phyloP scores from a whole-genome alignment of 2,797 vertebrate species.

The Pangasius sanitwongsei region DNA sequence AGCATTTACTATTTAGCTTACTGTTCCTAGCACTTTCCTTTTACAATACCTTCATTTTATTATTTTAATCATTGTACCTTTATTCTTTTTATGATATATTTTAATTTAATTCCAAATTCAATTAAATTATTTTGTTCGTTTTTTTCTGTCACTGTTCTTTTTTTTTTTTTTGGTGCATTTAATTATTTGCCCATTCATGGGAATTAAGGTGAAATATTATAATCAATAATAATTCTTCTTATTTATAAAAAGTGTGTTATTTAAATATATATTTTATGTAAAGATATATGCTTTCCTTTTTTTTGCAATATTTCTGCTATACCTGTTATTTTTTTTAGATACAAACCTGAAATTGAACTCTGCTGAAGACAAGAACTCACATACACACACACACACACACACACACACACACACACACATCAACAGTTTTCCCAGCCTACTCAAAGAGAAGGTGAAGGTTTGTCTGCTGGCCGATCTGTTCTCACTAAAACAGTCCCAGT shows the following conservation, averaged over 20 bases:
- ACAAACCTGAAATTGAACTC: not conserved
- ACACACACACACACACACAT: not conserved
- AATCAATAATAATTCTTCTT: not conserved
- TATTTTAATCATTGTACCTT: not conserved
- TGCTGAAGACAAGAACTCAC: not conserved
- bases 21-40: no score
- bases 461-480: conserved; percentile 40
- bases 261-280: not conserved
- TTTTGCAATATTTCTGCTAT: not conserved
- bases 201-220: not conserved
- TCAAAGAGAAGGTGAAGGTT: conserved; percentile 36
- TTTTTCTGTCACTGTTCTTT: no score
- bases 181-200: not conserved
- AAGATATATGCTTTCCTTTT: not conserved
- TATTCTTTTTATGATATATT: not conserved
- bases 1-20: no score
- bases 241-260: not conserved
- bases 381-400: not conserved
- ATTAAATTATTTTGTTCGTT: not conserved
- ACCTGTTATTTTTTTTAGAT: not conserved
- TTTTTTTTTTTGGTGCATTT: not conserved
- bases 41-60: no score
- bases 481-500: conserved; percentile 46
- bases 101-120: no score
- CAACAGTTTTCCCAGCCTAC: conserved; percentile 12